Conservation (phyloP, 2,797 vertebrate genomes). For the Parambassis ranga region DNA sequence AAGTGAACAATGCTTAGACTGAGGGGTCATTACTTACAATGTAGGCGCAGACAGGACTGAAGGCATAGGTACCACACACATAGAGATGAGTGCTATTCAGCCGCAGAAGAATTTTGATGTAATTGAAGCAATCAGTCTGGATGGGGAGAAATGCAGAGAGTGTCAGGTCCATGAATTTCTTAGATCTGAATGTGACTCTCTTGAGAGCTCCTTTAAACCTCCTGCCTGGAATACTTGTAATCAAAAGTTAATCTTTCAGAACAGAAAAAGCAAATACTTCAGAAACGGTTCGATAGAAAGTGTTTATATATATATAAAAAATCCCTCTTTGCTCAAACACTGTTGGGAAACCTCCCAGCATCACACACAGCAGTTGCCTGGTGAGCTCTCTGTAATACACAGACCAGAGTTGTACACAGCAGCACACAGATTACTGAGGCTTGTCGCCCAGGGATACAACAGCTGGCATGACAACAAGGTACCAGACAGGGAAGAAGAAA, state of each 20-base stretch:
- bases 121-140: constrained; percentile 95
- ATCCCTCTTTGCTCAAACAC: constrained; percentile 1
- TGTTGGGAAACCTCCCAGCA: constrained; percentile 31
- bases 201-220: constrained; percentile 8
- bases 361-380: constrained; percentile 46
- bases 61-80: constrained; percentile 92
- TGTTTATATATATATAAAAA: background rate
- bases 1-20: background rate
- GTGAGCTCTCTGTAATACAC: constrained; percentile 46
- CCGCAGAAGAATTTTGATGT: constrained; percentile 92
- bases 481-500: constrained; percentile 43
- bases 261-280: background rate
- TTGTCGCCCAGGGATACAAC: constrained; percentile 66
- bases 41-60: constrained; percentile 91
- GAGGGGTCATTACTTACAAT: constrained; percentile 82
- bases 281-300: background rate
- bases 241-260: constrained; percentile 1
- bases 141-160: constrained; percentile 38
- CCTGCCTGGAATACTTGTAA: background rate
- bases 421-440: constrained; percentile 53
- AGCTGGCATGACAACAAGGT: constrained; percentile 71
- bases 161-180: constrained; percentile 1
- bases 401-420: constrained; percentile 41
- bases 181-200: background rate
- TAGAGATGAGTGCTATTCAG: constrained; percentile 91